phyloP scores from a whole-genome alignment of 2,888 invertebrate species.

The Diploptera punctata region DNA sequence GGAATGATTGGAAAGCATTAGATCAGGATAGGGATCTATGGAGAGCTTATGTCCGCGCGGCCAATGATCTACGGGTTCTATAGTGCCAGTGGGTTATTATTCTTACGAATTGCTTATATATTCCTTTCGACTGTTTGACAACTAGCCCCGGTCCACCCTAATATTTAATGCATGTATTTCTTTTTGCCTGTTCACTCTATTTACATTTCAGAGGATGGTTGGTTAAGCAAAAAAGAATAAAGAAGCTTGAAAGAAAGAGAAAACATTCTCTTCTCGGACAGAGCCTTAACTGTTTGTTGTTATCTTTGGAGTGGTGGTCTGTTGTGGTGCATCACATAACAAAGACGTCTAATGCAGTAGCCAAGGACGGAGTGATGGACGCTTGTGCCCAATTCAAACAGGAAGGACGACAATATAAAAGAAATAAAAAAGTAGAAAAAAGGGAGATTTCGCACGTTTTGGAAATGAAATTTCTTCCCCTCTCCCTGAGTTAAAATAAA shows the following conservation, averaged over 20 bases:
- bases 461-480: slow-evolving; percentile 12
- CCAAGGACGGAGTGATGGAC: slow-evolving; percentile 19
- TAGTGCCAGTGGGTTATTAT: no score
- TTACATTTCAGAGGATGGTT: slow-evolving; percentile 23
- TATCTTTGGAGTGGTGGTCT: slow-evolving; percentile 4
- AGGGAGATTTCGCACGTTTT: slow-evolving; percentile 30
- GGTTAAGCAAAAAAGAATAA: slow-evolving; percentile 3
- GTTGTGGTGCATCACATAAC: background rate
- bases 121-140: background rate
- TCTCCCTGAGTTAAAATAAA: slow-evolving; percentile 25
- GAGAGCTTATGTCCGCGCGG: no score
- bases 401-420: slow-evolving; percentile 1
- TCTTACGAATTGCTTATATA: no score
- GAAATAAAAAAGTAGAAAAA: background rate
- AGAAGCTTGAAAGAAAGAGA: background rate
- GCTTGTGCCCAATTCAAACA: slow-evolving; percentile 12
- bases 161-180: no score
- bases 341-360: slow-evolving; percentile 5
- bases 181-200: slow-evolving; percentile 10
- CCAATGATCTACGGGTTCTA: no score
- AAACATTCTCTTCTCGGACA: background rate
- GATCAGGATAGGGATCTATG: no score
- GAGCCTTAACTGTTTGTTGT: background rate
- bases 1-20: no score
- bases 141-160: no score